Percentiles rank a stretch among this genome's conserved stretches.
Conservation (phyloP, 2,797 vertebrate genomes). For the Falco biarmicus region DNA sequence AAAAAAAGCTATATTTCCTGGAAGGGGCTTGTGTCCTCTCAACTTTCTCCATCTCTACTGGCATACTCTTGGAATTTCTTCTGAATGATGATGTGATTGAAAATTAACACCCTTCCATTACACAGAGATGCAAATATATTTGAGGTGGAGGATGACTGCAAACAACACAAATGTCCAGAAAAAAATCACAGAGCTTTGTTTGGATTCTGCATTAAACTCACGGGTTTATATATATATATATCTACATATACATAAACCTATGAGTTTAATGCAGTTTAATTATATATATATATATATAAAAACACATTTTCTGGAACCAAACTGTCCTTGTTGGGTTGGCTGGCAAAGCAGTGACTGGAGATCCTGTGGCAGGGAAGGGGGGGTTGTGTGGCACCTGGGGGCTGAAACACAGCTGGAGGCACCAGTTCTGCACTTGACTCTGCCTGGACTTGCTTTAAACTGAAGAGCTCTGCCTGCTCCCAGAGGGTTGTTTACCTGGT, state of each 20-base stretch:
- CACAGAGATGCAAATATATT: not conserved
- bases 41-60: not conserved
- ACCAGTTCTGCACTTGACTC: not conserved
- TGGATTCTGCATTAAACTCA: not conserved
- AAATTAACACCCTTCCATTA: not conserved
- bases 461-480: not conserved
- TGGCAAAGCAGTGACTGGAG: not conserved
- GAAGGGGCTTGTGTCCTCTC: not conserved
- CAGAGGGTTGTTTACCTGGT: not conserved
- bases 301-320: not conserved
- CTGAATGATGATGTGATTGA: not conserved
- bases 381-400: not conserved
- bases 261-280: no score
- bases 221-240: not conserved
- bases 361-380: not conserved
- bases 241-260: no score
- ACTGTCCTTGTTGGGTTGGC: not conserved
- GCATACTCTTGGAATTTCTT: not conserved
- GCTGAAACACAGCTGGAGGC: not conserved
- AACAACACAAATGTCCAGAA: not conserved
- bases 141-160: not conserved
- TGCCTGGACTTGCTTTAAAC: not conserved
- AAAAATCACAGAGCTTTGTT: not conserved
- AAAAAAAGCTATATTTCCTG: not conserved
- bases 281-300: no score